Conservation (phyloP, 1,140 invertebrate genomes). For the Listronotus oregonensis region DNA sequence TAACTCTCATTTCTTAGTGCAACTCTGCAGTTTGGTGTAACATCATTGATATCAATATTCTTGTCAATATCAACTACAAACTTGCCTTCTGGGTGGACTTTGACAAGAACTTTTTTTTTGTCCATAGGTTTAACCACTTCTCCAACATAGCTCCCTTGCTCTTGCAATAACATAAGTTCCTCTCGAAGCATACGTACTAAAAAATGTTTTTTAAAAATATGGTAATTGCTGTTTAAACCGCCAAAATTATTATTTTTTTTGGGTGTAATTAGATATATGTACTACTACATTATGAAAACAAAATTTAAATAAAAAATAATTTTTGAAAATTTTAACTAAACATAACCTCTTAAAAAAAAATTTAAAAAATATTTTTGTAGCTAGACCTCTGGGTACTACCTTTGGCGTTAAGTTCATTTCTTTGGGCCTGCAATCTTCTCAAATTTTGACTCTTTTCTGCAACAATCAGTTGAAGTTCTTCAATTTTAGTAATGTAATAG, state of each 20-base stretch:
- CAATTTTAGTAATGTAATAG: constrained; percentile 97
- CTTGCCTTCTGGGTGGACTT: constrained; percentile 99
- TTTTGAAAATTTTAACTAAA: too few species aligned
- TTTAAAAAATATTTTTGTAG: too few species aligned
- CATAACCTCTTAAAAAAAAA: too few species aligned
- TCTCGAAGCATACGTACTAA: constrained; percentile 95
- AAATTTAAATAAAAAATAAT: too few species aligned
- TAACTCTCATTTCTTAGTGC: constrained; percentile 98
- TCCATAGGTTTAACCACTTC: constrained; percentile 99
- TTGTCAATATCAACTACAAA: constrained; percentile 99
- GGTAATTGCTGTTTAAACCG: too few species aligned
- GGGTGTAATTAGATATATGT: too few species aligned
- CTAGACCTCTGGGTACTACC: constrained; percentile 59
- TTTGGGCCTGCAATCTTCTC: constrained; percentile 94
- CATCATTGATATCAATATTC: constrained; percentile 98
- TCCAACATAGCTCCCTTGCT: constrained; percentile 99
- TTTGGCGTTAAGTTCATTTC: constrained; percentile 99
- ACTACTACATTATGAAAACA: too few species aligned
- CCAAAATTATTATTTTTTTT: too few species aligned
- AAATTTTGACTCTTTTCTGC: constrained; percentile 98
- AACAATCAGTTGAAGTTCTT: constrained; percentile 93
- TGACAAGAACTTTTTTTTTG: constrained; percentile 99
- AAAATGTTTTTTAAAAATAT: constrained; percentile 27
- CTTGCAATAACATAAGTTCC: constrained; percentile 96
- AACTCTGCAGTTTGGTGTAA: constrained; percentile 97